These are phyloP conservation scores for Seira musarum DNA, from an alignment of 2,888 invertebrate genomes.

Conservation along the genomic window DNA sequence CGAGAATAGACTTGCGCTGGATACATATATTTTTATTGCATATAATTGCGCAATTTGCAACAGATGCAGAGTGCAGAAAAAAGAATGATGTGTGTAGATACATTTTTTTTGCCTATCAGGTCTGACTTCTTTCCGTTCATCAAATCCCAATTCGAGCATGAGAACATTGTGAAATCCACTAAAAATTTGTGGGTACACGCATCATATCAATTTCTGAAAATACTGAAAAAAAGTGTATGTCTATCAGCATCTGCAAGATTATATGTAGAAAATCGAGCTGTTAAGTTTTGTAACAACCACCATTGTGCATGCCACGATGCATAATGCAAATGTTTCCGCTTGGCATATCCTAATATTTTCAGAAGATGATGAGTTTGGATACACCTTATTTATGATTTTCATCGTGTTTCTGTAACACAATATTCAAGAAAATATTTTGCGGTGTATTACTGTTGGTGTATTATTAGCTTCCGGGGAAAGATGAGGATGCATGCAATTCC, in stretches of 20 bases:
- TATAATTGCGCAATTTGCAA: slow-evolving; percentile 54
- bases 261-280: slow-evolving; percentile 33
- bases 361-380: no score
- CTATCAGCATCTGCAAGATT: no score
- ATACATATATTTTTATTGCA: slow-evolving; percentile 57
- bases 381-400: slow-evolving; percentile 21
- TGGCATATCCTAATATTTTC: slow-evolving; percentile 24
- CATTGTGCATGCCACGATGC: not conserved
- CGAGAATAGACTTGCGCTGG: no score
- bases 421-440: slow-evolving; percentile 1
- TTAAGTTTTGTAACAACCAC: slow-evolving; percentile 21
- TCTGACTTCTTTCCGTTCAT: no score
- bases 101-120: no score
- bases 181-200: no score
- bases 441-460: not conserved
- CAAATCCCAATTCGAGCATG: no score
- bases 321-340: slow-evolving; percentile 50
- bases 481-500: slow-evolving; percentile 27
- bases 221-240: no score
- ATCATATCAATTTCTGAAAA: no score
- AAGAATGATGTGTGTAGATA: no score
- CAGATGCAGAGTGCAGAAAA: slow-evolving; percentile 45
- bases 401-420: slow-evolving; percentile 42
- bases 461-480: no score
- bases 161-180: no score